Evolutionary conservation across 2,888 invertebrate genomes (phyloP).

Genomic region (Andricus quercusramuli): DNA sequence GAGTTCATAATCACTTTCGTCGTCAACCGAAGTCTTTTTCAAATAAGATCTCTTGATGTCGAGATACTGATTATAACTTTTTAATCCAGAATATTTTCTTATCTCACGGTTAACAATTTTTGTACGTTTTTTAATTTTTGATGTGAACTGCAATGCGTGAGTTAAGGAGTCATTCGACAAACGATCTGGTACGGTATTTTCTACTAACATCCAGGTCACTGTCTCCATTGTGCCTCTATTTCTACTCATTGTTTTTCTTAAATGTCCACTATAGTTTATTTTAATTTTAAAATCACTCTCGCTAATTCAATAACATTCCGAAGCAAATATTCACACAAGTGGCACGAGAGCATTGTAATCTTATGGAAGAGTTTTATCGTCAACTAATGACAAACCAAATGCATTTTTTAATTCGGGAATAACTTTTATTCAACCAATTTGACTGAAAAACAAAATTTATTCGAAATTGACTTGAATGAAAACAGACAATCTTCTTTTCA

Average conservation of each 20-base stretch:
- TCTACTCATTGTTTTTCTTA: neutral
- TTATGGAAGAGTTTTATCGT: no score
- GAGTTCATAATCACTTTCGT: neutral
- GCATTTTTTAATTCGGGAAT: no score
- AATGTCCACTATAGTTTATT: neutral
- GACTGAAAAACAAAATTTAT: no score
- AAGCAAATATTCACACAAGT: no score
- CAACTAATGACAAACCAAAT: no score
- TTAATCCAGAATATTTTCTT: neutral
- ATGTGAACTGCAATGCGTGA: constrained; percentile 28
- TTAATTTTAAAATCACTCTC: neutral
- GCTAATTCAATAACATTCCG: neutral
- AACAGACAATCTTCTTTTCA: no score
- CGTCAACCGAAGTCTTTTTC: constrained; percentile 7
- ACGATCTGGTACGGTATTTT: constrained; percentile 39
- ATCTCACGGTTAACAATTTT: constrained; percentile 44
- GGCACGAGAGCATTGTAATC: no score
- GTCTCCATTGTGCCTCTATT: neutral
- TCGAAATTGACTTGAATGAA: no score
- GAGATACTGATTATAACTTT: constrained; percentile 40
- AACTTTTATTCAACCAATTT: no score
- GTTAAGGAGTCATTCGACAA: constrained; percentile 42
- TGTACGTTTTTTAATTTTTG: constrained; percentile 41
- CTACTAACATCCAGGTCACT: constrained; percentile 1
- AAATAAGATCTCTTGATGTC: constrained; percentile 43